Percentiles rank a stretch among this genome's conserved stretches.
Conservation (phyloP, 2,113 vertebrate species). For the Corythoichthys haematopterus region DNA sequence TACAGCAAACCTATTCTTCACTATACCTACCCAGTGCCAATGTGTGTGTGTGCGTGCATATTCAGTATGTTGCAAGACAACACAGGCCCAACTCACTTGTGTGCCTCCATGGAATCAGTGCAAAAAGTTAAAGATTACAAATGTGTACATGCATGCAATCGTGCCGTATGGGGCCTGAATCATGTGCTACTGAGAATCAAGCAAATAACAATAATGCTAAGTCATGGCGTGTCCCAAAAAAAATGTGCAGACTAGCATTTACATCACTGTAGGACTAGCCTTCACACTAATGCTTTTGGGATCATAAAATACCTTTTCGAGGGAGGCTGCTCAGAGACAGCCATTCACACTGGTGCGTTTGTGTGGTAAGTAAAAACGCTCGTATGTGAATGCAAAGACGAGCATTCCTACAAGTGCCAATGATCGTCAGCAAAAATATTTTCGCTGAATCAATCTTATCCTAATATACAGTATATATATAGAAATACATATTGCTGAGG, state of each 20-base stretch:
- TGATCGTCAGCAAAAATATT: background rate
- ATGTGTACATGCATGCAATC: constrained; percentile 2
- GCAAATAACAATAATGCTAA: background rate
- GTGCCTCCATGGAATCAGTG: background rate
- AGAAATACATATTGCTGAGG: background rate
- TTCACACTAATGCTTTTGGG: background rate
- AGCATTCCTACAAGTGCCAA: background rate
- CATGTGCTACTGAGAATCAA: background rate
- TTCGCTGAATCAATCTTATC: background rate
- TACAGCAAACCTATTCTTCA: constrained; percentile 36
- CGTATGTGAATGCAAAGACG: background rate
- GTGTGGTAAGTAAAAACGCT: background rate
- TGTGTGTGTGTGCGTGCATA: constrained; percentile 5
- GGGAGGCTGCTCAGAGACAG: background rate
- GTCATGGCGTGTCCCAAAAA: background rate
- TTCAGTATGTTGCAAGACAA: constrained; percentile 58
- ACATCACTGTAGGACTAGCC: background rate
- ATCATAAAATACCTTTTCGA: background rate
- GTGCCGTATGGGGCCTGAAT: background rate
- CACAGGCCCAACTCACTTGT: constrained; percentile 50
- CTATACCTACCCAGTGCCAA: constrained; percentile 28
- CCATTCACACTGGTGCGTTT: background rate
- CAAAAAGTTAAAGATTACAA: background rate
- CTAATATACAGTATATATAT: background rate
- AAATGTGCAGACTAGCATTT: background rate